Evolutionary conservation across 2,113 vertebrate species (phyloP), one percentile per base, ranked within the genome.

Genomic region (Apaloderma vittatum): DNA sequence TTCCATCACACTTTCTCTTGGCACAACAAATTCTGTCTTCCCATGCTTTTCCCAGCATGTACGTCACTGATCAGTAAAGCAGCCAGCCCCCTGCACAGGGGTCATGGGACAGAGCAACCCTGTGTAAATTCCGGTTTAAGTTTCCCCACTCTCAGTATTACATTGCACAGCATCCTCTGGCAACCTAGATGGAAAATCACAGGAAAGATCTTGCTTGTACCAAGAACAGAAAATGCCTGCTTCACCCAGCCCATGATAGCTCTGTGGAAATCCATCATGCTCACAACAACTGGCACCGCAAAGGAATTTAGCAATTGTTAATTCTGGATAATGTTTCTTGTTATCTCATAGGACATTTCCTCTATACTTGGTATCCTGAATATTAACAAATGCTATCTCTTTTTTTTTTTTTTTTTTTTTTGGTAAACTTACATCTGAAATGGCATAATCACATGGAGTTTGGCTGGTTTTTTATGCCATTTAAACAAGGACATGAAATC

Each of bases 261-360:
- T 48, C 15, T 30, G 22, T 46, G 67, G 78, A 79, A 86, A 88
- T 72, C 36, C 34, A 55, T 8, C 52, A 51, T 68, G 27, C 3
- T 72, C 10, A 22, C 0, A 0, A 55, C 2, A 59, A 37, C 51
- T 3, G 6, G 2, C 27, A 43, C 16, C 65, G 15, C 21, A 61
- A 82, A 72, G 90, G 3, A 76, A 48, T 37, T 26, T 76, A 73
- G 14, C 6, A 37, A 71, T 63, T 18, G 3, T 63, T 63, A 68
- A 88, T 82, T 43, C 9, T 46, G 34, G 43, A 26, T 24, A 63
- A 22, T 20, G 6, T 36, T 43, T 82, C 37, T 45, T 54, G 9
- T 23, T 23, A 86, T 46, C 22, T 70, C 30, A 54, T 71, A 75
- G 21, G 32, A 71, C 30, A 46, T 43, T 26, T 88, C 8, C 24